Conservation (phyloP, 2,113 vertebrate species). For the Macaca mulatta region DNA sequence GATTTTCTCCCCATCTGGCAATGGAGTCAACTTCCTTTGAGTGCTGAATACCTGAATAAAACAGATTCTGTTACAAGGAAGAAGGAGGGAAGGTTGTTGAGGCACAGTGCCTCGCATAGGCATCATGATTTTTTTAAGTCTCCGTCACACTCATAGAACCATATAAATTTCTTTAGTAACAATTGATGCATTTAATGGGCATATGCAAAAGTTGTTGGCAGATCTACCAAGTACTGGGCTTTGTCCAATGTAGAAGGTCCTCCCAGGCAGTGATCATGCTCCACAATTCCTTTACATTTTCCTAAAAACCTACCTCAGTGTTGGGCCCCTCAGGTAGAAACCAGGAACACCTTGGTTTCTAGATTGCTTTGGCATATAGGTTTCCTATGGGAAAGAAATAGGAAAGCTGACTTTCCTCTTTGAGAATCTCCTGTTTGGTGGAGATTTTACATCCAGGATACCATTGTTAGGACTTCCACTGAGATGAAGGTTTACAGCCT, state of each 20-base stretch:
- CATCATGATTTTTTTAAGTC: neutral
- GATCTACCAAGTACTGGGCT: neutral
- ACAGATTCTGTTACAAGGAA: neutral
- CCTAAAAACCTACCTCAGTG: neutral
- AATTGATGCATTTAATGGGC: neutral
- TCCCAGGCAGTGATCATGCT: accelerated
- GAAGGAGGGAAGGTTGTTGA: neutral
- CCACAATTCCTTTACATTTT: neutral
- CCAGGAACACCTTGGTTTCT: neutral
- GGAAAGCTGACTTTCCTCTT: neutral
- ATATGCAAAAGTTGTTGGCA: neutral
- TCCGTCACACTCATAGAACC: neutral
- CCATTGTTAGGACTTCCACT: neutral
- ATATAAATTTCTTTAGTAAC: neutral
- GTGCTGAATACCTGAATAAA: neutral
- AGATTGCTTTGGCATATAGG: neutral
- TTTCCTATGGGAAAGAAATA: neutral
- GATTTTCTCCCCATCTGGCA: neutral
- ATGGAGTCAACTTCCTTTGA: neutral
- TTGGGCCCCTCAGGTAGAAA: neutral
- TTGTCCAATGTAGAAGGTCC: neutral
- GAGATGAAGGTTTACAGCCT: neutral
- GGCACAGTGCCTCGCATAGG: neutral
- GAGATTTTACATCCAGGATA: neutral
- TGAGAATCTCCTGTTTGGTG: neutral